Conservation (phyloP, 2,113 vertebrate species). For the Notothenia coriiceps region DNA sequence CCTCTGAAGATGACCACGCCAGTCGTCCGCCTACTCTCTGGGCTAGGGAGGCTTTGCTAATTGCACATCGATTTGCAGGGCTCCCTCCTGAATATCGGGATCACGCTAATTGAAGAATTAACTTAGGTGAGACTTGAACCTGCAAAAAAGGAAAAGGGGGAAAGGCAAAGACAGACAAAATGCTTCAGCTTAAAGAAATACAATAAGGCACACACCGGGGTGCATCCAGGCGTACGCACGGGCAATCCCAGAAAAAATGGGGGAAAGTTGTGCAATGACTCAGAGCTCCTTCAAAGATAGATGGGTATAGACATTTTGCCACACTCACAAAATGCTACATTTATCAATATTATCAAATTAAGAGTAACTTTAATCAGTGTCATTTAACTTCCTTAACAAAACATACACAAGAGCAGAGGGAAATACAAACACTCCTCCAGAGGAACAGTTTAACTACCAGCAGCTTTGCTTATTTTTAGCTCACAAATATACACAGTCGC, state of each 20-base stretch:
- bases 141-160: constrained; percentile 52
- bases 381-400: constrained; percentile 37
- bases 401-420: constrained; percentile 7
- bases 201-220: constrained; percentile 8
- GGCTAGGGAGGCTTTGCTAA: constrained; percentile 70
- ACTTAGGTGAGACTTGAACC: constrained; percentile 71
- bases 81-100: constrained; percentile 78
- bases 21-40: constrained; percentile 24
- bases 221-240: constrained; percentile 2
- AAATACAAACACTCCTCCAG: constrained; percentile 35
- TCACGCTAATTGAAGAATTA: constrained; percentile 82
- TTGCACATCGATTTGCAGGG: constrained; percentile 82
- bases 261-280: background rate
- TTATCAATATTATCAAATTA: constrained; percentile 48
- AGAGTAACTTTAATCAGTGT: constrained; percentile 30
- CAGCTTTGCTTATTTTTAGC: constrained; percentile 46
- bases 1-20: constrained; percentile 48
- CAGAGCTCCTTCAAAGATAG: constrained; percentile 14
- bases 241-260: constrained; percentile 2
- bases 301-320: constrained; percentile 30
- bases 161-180: constrained; percentile 59
- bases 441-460: constrained; percentile 37
- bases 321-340: constrained; percentile 33
- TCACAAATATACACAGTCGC: constrained; percentile 46
- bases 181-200: constrained; percentile 64